phyloP scores from a whole-genome alignment of 2,797 vertebrate species.

The Sphenodon punctatus region DNA sequence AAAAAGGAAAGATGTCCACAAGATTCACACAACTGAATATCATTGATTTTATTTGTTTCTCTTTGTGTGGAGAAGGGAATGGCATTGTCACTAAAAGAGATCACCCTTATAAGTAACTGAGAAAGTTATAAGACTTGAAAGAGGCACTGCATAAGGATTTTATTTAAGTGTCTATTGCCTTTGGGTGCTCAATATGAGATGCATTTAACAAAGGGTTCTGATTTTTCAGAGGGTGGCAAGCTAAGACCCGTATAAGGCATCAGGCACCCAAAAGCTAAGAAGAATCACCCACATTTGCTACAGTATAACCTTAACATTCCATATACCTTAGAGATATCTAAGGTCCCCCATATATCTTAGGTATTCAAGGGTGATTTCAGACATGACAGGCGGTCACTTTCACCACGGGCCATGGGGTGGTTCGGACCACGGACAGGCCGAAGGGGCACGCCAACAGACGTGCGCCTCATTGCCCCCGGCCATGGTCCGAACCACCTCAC shows the following conservation, averaged over 20 bases:
- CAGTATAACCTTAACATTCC: too few relatives aligned
- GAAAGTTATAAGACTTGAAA: too few relatives aligned
- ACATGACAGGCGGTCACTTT: too few relatives aligned
- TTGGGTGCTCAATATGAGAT: not conserved
- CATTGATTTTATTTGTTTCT: not conserved
- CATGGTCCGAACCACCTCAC: too few relatives aligned
- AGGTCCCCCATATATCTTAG: too few relatives aligned
- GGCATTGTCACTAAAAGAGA: not conserved
- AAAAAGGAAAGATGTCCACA: not conserved
- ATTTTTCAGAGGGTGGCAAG: not conserved
- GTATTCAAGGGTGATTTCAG: too few relatives aligned
- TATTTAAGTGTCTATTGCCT: fast-evolving
- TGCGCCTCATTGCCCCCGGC: too few relatives aligned
- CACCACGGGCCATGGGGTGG: too few relatives aligned
- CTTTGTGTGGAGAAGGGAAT: not conserved
- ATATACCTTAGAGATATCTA: too few relatives aligned
- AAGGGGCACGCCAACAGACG: too few relatives aligned
- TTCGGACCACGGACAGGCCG: too few relatives aligned
- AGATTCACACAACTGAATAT: not conserved
- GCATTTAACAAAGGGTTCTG: not conserved
- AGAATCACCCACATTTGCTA: not conserved
- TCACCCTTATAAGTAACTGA: not conserved
- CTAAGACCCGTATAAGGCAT: not conserved
- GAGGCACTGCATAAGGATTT: too few relatives aligned
- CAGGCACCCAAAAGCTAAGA: not conserved